A percentile compares a stretch with the other conserved stretches of the same genome.
phyloP scores from a whole-genome alignment of 2,888 invertebrate genomes.

The Ectemnius cavifrons region DNA sequence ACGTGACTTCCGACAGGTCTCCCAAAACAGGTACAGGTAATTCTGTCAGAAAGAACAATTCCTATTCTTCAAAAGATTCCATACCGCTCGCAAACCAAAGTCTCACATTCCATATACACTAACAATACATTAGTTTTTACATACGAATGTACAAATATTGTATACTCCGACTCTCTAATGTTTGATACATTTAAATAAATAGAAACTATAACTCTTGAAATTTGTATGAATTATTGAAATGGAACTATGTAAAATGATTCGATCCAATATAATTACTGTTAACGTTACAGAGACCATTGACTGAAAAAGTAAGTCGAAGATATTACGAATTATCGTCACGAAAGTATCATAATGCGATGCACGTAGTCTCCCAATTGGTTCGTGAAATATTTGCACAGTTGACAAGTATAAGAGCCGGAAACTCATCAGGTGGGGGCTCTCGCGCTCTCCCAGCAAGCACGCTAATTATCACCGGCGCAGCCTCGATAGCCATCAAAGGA shows the following conservation, averaged over 20 bases:
- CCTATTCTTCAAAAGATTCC: no score
- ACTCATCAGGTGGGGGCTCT: conserved; percentile 17
- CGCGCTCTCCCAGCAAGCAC: conserved; percentile 12
- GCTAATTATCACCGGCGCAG: conserved; percentile 39
- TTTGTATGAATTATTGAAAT: no score
- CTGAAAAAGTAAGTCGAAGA: no score
- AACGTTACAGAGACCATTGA: no score
- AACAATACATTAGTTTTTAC: background rate
- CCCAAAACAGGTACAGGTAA: conserved; percentile 79
- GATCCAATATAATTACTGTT: no score
- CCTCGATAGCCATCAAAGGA: conserved; percentile 33
- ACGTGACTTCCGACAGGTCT: conserved; percentile 78
- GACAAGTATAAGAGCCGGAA: conserved; percentile 15
- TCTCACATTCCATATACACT: background rate
- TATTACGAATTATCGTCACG: background rate
- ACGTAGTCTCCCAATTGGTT: background rate
- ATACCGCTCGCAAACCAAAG: background rate
- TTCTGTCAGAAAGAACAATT: conserved; percentile 74
- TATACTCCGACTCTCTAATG: background rate
- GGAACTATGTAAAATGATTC: no score
- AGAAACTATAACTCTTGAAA: no score
- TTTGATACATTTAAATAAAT: no score
- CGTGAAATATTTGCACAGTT: background rate
- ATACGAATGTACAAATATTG: background rate
- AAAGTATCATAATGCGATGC: background rate